Evolutionary conservation across 2,113 vertebrate genomes (phyloP), one percentile per base, ranked within the genome.

Genomic region (Tachycineta bicolor): DNA sequence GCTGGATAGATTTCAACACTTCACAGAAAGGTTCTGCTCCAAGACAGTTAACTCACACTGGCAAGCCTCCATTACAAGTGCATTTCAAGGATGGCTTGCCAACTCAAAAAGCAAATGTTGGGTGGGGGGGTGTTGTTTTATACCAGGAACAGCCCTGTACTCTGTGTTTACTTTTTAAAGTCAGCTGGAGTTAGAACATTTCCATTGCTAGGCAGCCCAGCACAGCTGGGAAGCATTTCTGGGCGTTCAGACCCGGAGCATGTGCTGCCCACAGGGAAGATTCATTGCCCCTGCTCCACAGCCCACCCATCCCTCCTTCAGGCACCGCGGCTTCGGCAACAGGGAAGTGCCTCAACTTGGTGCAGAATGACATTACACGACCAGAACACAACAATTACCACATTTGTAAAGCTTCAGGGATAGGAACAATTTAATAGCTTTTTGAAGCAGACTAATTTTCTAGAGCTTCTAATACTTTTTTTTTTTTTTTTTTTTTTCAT

Each of bases 391-490:
- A 94, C 96, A 97, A 97, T 98, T 96, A 98, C 84, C 97, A 97
- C 95, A 94, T 97, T 97, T 97, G 97, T 96, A 97, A 97, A 95
- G 97, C 97, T 97, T 77, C 88, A 96, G 94, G 96, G 96, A 88
- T 49, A 98, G 97, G 96, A 97, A 97, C 95, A 97, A 82, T 92
- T 97, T 97, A 96, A 97, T 97, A 96, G 95, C 90, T 96, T 97
- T 97, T 96, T 96, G 92, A 98, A 97, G 88, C 73, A 93, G 94
- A 71, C 95, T 97, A 96, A 97, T 98, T 98, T 98, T 96, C 95
- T 95, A 70, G 47, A 96, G 88, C 55, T 97, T 96, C 96, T 95
- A 62, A 74, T 90, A 31, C 59, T 83, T 89, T 89, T 76, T 90
- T 96, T 14, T 19, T 59, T 89, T 84, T n/a, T 88, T 87, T 75